phyloP scores from a whole-genome alignment of 1,140 invertebrate genomes.

The Parapsyche elsis region DNA sequence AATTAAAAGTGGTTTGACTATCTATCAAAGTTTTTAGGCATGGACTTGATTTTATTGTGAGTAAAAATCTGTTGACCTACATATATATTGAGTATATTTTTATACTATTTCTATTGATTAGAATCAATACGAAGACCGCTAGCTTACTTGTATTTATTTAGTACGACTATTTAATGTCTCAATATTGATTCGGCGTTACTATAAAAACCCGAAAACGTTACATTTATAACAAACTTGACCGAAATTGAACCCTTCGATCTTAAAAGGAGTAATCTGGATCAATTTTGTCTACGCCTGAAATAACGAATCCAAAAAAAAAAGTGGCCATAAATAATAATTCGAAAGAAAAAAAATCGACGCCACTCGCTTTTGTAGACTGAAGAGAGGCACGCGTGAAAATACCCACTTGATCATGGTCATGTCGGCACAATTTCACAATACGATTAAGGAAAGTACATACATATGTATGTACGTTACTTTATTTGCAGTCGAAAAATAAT shows the following conservation, averaged over 20 bases:
- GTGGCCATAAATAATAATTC: conserved; percentile 46
- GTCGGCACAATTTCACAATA: no score
- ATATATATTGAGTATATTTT: no score
- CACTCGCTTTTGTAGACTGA: not conserved
- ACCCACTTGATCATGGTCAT: no score
- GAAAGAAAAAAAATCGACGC: conserved; percentile 39
- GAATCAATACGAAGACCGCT: no score
- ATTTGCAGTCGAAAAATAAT: no score
- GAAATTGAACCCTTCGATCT: conserved; percentile 53
- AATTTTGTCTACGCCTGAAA: conserved; percentile 52
- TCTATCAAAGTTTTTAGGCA: no score
- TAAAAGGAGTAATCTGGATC: conserved; percentile 53
- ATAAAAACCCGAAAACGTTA: not conserved
- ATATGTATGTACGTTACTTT: no score
- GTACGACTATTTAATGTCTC: not conserved
- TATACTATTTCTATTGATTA: no score
- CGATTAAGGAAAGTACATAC: no score
- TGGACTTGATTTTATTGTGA: no score
- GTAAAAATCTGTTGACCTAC: no score
- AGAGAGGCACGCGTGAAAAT: not conserved
- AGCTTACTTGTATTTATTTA: not conserved
- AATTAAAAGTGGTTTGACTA: no score
- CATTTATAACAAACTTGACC: conserved; percentile 39
- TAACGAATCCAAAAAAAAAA: conserved; percentile 20
- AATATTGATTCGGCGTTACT: not conserved